These are phyloP conservation scores for Pseudorectes ferrugineus DNA, from an alignment of 2,113 vertebrate species.

Conservation along the genomic window DNA sequence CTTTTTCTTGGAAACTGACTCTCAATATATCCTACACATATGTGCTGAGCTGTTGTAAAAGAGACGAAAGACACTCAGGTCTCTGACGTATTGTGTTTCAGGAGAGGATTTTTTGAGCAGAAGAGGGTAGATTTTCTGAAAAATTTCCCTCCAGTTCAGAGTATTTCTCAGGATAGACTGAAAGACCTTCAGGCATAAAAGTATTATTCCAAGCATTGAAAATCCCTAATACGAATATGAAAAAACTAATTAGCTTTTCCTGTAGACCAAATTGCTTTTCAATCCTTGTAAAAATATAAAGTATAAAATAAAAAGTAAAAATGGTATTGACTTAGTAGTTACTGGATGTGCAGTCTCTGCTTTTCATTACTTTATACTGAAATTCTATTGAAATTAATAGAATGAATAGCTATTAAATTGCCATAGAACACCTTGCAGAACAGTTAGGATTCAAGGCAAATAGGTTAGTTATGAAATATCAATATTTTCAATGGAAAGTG, in stretches of 20 bases:
- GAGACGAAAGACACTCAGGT: neutral
- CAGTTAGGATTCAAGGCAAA: neutral
- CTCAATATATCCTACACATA: neutral
- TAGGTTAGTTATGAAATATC: neutral
- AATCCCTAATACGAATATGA: neutral
- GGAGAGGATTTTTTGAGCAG: neutral
- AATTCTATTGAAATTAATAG: constrained; percentile 7
- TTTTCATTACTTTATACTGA: constrained; percentile 1
- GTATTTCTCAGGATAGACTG: neutral
- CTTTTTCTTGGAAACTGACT: neutral
- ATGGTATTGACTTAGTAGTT: neutral
- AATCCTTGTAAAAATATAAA: neutral
- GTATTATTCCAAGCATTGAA: neutral
- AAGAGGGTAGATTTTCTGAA: neutral
- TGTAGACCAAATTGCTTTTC: neutral
- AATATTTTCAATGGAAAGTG: neutral
- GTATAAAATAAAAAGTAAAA: neutral
- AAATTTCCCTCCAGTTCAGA: neutral
- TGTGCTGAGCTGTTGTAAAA: neutral
- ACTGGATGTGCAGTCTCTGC: neutral
- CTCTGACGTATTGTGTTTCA: neutral
- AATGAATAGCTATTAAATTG: constrained; percentile 8
- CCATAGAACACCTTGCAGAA: neutral
- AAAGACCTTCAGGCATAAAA: neutral
- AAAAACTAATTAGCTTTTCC: neutral